These are phyloP conservation scores for Spodoptera litura DNA, from an alignment of 1,140 invertebrate genomes.

Conservation along the genomic window DNA sequence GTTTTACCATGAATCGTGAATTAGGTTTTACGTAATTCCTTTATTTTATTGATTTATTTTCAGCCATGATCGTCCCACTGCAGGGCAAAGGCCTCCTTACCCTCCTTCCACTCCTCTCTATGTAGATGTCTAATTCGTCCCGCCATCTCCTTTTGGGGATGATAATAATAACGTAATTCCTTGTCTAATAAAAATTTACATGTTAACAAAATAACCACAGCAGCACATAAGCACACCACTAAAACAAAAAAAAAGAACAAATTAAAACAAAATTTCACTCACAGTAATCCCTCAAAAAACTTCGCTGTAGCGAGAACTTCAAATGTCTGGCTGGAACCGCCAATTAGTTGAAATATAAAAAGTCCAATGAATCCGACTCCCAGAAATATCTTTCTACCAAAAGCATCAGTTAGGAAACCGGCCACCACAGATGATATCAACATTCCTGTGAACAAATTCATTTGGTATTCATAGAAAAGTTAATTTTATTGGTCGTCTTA, in stretches of 20 bases:
- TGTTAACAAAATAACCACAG: neutral
- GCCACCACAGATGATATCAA: slow-evolving; percentile 90
- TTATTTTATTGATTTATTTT: too few relatives aligned
- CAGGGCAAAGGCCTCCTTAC: too few relatives aligned
- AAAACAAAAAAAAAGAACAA: neutral
- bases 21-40: too few relatives aligned
- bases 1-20: too few relatives aligned
- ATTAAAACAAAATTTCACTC: slow-evolving; percentile 67
- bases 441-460: slow-evolving; percentile 87
- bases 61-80: too few relatives aligned
- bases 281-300: slow-evolving; percentile 92
- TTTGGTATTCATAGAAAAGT: neutral
- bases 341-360: slow-evolving; percentile 88
- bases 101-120: too few relatives aligned
- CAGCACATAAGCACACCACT: neutral
- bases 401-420: slow-evolving; percentile 91
- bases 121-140: too few relatives aligned
- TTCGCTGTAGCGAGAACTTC: slow-evolving; percentile 89
- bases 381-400: slow-evolving; percentile 89
- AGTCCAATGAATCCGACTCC: slow-evolving; percentile 89
- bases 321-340: slow-evolving; percentile 89
- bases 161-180: too few relatives aligned
- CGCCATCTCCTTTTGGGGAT: too few relatives aligned
- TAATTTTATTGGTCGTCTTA: too few relatives aligned
- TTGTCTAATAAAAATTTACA: neutral